Base-by-base conservation (phyloP, 2,888 invertebrate species). In the Uropetala carovei region DNA sequence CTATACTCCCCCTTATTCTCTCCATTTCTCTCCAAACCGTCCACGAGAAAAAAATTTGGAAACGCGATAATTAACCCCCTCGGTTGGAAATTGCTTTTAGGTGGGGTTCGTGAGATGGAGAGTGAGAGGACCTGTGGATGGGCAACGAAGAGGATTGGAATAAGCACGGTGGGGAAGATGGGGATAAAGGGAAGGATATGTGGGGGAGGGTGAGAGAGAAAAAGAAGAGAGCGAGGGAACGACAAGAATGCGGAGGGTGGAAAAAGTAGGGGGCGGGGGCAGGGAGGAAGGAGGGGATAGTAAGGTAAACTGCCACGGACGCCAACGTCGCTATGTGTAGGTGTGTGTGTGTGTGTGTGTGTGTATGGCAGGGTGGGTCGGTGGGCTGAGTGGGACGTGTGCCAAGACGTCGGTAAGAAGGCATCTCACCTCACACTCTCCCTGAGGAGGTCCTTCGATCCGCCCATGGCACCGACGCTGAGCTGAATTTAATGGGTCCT, bases 261-360 rank as follows among this genome's bases (percentile, higher is more conserved):
- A 1, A 57, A 56, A 56, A n/a, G 57, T 18, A 10, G 11, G 27
- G 5, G 13, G 30, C 14, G 16, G 27, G 59, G 13, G 27, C 58
- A 16, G 22, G 59, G 59, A 64, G 8, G 89, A 56, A 13, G 5
- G 89, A 27, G 10, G 27, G 4, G 60, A 10, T 8, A 30, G 86
- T 16, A 60, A 89, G 89, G 89, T 89, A 89, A 89, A 89, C 89
- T 64, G 60, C 86, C 86, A 60, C 60, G 13, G 89, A 9, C 60
- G 89, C 59, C 89, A 59, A 11, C 59, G 59, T 86, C 64, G 64
- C 64, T 64, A 83, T 43, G 43, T 83, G 83, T 56, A 43, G 83
- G 18, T 14, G 18, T 16, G 83, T n/a, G 83, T 57, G 43, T 83
- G 83, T 83, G 83, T 64, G 64, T 10, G 83, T n/a, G 83, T 18